Evolutionary conservation across 1,140 invertebrate species (phyloP).

Genomic region (Achroia grisella): DNA sequence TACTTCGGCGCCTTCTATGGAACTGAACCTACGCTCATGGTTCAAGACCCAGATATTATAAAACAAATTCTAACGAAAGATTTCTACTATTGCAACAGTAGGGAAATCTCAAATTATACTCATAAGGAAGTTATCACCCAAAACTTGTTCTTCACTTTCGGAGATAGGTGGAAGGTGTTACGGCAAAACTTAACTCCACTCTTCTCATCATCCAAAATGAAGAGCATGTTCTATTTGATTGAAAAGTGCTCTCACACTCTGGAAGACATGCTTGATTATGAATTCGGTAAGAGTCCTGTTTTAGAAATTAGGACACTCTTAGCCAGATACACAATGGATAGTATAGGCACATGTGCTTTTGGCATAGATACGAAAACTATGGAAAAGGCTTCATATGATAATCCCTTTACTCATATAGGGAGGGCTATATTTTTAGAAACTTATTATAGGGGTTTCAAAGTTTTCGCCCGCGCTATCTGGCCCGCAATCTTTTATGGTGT

Average conservation of each 20-base stretch:
- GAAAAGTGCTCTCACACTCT: constrained; percentile 48
- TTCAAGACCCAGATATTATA: constrained; percentile 65
- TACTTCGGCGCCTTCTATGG: constrained; percentile 58
- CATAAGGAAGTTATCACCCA: constrained; percentile 38
- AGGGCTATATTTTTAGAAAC: background rate
- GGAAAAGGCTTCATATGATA: constrained; percentile 19
- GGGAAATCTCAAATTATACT: constrained; percentile 61
- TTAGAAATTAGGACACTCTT: constrained; percentile 61
- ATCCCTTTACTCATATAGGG: background rate
- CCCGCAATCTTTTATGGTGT: constrained; percentile 17
- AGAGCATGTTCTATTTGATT: constrained; percentile 73
- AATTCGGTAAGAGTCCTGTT: constrained; percentile 15
- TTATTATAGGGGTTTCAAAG: constrained; percentile 11
- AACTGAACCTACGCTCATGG: constrained; percentile 51
- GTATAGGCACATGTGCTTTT: constrained; percentile 75
- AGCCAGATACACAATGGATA: constrained; percentile 73
- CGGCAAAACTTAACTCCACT: constrained; percentile 75
- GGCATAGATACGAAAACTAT: constrained; percentile 74
- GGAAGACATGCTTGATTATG: constrained; percentile 27
- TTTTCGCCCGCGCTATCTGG: constrained; percentile 13
- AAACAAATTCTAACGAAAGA: constrained; percentile 67
- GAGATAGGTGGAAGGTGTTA: constrained; percentile 73
- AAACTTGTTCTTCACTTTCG: constrained; percentile 51
- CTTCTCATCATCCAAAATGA: constrained; percentile 76
- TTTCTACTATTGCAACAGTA: constrained; percentile 69